These are phyloP conservation scores for Drosophila bocki DNA, from an alignment of 1,140 invertebrate species.

Conservation along the genomic window DNA sequence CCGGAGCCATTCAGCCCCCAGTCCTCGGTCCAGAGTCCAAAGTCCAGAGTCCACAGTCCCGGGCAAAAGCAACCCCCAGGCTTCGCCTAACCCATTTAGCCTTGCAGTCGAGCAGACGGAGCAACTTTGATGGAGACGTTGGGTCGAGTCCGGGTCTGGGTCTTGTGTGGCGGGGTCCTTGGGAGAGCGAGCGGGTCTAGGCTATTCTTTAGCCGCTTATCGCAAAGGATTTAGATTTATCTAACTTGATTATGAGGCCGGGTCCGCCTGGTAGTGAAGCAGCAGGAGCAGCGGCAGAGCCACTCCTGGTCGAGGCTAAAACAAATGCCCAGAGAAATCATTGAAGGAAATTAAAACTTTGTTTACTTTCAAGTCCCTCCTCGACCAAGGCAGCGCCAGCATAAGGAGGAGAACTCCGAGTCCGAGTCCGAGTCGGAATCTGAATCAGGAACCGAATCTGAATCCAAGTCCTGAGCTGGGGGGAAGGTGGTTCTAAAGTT, in stretches of 20 bases:
- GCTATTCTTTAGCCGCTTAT: constrained; percentile 78
- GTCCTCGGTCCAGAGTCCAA: not conserved
- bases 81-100: constrained; percentile 30
- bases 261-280: no score
- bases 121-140: constrained; percentile 46
- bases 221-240: constrained; percentile 83
- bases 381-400: constrained; percentile 1
- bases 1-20: constrained; percentile 12
- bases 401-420: not conserved
- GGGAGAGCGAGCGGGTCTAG: not conserved
- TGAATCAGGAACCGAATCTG: constrained; percentile 6
- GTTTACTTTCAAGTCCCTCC: constrained; percentile 73
- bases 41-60: not conserved
- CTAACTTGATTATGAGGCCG: constrained; percentile 79
- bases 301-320: constrained; percentile 39
- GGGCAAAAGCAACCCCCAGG: not conserved
- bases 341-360: constrained; percentile 83
- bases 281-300: not conserved
- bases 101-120: constrained; percentile 37
- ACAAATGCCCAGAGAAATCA: constrained; percentile 80
- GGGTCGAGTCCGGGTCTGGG: not conserved
- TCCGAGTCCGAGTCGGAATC: not conserved
- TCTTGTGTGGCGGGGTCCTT: not conserved
- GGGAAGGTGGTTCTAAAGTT: constrained; percentile 4
- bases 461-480: not conserved